These are phyloP conservation scores for Gymnoscopelus braueri DNA, from an alignment of 2,797 vertebrate genomes.

Conservation along the genomic window DNA sequence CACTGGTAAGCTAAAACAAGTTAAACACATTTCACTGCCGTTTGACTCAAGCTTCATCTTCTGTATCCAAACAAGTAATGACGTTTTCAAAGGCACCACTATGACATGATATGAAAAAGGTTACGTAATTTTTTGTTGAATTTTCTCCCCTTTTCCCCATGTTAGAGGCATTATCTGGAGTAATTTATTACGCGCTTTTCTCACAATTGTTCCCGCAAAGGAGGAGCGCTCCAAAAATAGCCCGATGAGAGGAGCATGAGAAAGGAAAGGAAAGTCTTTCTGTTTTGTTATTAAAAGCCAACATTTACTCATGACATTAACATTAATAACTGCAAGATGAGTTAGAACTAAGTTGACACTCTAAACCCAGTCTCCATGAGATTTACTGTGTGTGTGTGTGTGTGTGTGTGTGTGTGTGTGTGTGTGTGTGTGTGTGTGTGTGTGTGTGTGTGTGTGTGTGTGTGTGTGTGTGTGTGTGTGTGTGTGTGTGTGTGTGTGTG, in stretches of 20 bases:
- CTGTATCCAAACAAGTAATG: neutral
- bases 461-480: neutral
- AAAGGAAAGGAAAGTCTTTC: slow-evolving; percentile 59
- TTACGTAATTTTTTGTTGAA: slow-evolving; percentile 16
- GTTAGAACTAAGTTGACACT: slow-evolving; percentile 65
- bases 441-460: neutral
- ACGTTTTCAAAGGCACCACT: neutral
- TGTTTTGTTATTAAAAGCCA: slow-evolving; percentile 77
- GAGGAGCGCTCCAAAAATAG: slow-evolving; percentile 69
- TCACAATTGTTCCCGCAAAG: slow-evolving; percentile 68
- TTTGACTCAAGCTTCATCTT: neutral
- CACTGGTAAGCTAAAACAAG: neutral
- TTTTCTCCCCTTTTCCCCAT: slow-evolving; percentile 14
- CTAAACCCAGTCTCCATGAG: slow-evolving; percentile 66
- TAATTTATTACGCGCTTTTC: slow-evolving; percentile 64
- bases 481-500: too few species aligned
- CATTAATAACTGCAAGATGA: slow-evolving; percentile 73
- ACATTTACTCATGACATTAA: slow-evolving; percentile 74
- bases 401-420: neutral
- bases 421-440: neutral
- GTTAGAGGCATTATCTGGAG: slow-evolving; percentile 30
- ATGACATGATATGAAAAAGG: neutral
- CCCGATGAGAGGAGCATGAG: slow-evolving; percentile 52
- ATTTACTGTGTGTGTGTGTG: slow-evolving; percentile 61
- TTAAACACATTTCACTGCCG: slow-evolving; percentile 1